These are phyloP conservation scores for Anabas testudineus DNA, from an alignment of 2,797 vertebrate species.

Conservation along the genomic window DNA sequence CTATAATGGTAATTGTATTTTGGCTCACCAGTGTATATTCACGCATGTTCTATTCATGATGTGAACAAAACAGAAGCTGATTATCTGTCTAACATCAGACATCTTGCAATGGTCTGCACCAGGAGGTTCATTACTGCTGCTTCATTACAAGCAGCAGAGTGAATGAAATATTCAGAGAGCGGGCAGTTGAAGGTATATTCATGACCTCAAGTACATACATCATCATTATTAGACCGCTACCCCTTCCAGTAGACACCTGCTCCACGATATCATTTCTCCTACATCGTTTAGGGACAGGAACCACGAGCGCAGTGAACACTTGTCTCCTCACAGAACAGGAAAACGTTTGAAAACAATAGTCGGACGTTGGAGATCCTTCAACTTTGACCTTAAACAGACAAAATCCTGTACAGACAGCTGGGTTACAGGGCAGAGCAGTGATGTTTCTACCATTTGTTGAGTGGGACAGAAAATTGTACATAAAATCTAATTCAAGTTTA, in stretches of 20 bases:
- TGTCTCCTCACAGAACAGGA: slow-evolving; percentile 62
- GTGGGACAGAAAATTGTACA: neutral
- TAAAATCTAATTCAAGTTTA: no score
- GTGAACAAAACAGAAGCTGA: slow-evolving; percentile 2
- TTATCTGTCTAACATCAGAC: slow-evolving; percentile 6
- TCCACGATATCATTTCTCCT: slow-evolving; percentile 31
- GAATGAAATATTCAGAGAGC: slow-evolving; percentile 16
- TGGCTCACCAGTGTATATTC: neutral
- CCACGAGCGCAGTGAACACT: slow-evolving; percentile 42
- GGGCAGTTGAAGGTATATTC: slow-evolving; percentile 30
- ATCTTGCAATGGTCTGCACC: slow-evolving; percentile 8
- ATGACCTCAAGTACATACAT: slow-evolving; percentile 48
- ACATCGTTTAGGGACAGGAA: slow-evolving; percentile 47
- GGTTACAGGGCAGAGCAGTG: slow-evolving; percentile 7
- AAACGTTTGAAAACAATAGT: slow-evolving; percentile 72
- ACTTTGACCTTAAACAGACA: slow-evolving; percentile 57
- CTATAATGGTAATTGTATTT: no score
- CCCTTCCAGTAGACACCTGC: slow-evolving; percentile 58
- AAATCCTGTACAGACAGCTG: slow-evolving; percentile 51
- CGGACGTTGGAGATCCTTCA: slow-evolving; percentile 75
- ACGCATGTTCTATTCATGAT: neutral
- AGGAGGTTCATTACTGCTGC: slow-evolving; percentile 9
- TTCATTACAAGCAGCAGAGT: slow-evolving; percentile 16
- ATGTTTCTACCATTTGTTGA: slow-evolving; percentile 21
- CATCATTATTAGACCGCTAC: slow-evolving; percentile 34